Evolutionary conservation across 2,888 invertebrate genomes (phyloP).

Genomic region (Bursaphelenchus okinawaensis): DNA sequence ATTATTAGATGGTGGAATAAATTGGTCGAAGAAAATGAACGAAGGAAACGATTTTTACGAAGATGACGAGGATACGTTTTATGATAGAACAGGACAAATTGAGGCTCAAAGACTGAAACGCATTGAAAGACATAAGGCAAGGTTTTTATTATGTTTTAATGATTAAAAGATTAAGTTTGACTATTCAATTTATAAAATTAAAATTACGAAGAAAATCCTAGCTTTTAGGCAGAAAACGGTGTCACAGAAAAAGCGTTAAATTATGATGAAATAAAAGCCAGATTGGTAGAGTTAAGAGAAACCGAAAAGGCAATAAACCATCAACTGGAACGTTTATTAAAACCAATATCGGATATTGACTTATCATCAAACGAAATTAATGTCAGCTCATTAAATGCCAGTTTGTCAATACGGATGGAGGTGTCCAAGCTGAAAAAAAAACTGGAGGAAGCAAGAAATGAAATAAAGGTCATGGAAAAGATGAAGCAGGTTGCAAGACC

Average conservation of each 20-base stretch:
- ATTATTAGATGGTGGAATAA: constrained; percentile 64
- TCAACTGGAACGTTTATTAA: constrained; percentile 5
- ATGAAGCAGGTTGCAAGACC: constrained; percentile 45
- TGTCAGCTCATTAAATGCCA: background rate
- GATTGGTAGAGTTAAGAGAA: background rate
- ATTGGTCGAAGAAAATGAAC: constrained; percentile 22
- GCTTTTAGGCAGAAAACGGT: constrained; percentile 1
- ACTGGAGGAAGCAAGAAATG: constrained; percentile 18
- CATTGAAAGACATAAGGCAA: constrained; percentile 63
- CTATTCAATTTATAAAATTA: no score
- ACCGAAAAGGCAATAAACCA: constrained; percentile 3
- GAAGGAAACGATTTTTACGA: constrained; percentile 77
- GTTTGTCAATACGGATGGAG: constrained; percentile 21
- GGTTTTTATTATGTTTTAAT: background rate
- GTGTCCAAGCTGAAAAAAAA: constrained; percentile 29
- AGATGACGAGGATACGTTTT: constrained; percentile 88
- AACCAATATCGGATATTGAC: background rate
- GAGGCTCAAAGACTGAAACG: constrained; percentile 77
- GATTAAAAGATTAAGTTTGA: background rate
- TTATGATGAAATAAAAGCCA: background rate
- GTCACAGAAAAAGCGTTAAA: constrained; percentile 14
- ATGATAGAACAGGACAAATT: constrained; percentile 86
- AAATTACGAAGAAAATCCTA: no score
- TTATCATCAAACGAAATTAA: background rate
- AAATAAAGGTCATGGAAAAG: constrained; percentile 28